A percentile compares a stretch with the other conserved stretches of the same genome.
These are phyloP conservation scores for Porites lobata DNA, from an alignment of 92 coral and sea anemone genomes.

Conservation along the genomic window DNA sequence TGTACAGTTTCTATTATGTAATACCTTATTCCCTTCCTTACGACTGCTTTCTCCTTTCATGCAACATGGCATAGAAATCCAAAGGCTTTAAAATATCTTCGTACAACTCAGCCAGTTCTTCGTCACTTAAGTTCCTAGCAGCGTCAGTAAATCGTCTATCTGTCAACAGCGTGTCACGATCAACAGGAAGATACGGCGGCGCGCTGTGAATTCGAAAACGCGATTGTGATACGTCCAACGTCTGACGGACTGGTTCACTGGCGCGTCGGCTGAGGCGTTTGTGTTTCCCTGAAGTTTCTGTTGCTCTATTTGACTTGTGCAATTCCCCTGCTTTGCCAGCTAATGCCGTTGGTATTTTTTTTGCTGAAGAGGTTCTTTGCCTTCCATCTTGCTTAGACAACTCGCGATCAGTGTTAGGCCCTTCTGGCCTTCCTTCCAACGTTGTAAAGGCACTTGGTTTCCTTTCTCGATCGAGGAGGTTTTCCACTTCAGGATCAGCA, in stretches of 20 bases:
- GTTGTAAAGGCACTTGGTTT: neutral
- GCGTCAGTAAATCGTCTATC: conserved; percentile 6
- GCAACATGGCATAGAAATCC: neutral
- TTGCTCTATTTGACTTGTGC: too few species aligned
- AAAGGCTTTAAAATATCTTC: conserved; percentile 6
- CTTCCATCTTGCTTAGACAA: too few species aligned
- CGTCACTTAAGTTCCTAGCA: neutral
- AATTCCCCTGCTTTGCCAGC: too few species aligned
- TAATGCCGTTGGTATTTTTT: too few species aligned
- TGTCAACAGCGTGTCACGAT: neutral
- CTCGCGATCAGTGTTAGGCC: neutral
- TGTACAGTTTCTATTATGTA: too few species aligned
- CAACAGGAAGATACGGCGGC: neutral
- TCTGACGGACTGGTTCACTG: neutral
- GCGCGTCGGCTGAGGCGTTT: neutral
- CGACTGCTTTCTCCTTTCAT: neutral
- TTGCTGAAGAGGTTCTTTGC: too few species aligned
- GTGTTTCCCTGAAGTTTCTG: too few species aligned
- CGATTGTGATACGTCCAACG: neutral
- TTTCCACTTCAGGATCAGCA: too few species aligned
- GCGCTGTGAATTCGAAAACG: conserved; percentile 2
- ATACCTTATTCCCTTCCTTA: neutral
- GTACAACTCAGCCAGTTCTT: neutral
- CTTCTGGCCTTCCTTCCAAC: too few species aligned
- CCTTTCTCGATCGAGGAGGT: neutral